Conservation (phyloP, 2,797 vertebrate species). For the Poecilia velifera region DNA sequence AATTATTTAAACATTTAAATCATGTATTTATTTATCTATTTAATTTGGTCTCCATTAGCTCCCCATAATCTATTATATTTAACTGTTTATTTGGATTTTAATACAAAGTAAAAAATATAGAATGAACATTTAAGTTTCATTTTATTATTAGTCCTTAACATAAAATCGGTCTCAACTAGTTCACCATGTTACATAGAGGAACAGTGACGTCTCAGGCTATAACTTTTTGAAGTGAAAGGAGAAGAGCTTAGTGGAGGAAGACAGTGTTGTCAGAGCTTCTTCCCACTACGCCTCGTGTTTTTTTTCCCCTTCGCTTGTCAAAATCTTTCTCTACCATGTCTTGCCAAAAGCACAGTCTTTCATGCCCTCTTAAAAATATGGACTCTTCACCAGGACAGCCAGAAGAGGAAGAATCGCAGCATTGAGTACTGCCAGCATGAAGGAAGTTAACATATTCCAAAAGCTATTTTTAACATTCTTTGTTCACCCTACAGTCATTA, state of each 20-base stretch:
- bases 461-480: slow-evolving; percentile 8
- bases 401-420: not conserved
- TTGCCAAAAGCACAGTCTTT: slow-evolving; percentile 25
- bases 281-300: slow-evolving; percentile 14
- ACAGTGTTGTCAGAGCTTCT: slow-evolving; percentile 33
- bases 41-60: too few species aligned
- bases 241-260: slow-evolving; percentile 26
- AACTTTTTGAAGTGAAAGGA: slow-evolving; percentile 37
- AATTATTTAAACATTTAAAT: not conserved
- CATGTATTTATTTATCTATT: too few species aligned
- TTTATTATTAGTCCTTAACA: not conserved
- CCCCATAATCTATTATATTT: not conserved
- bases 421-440: slow-evolving; percentile 1
- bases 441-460: not conserved
- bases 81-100: not conserved
- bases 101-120: not conserved
- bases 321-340: slow-evolving; percentile 18
- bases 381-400: not conserved
- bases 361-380: slow-evolving; percentile 25
- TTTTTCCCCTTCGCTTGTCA: slow-evolving; percentile 14
- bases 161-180: slow-evolving; percentile 14
- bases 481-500: slow-evolving; percentile 23
- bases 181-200: slow-evolving; percentile 24
- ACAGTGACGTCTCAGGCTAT: slow-evolving; percentile 8
- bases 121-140: not conserved